phyloP scores from a whole-genome alignment of 1,140 invertebrate genomes.

The Drosophila tropicalis region DNA sequence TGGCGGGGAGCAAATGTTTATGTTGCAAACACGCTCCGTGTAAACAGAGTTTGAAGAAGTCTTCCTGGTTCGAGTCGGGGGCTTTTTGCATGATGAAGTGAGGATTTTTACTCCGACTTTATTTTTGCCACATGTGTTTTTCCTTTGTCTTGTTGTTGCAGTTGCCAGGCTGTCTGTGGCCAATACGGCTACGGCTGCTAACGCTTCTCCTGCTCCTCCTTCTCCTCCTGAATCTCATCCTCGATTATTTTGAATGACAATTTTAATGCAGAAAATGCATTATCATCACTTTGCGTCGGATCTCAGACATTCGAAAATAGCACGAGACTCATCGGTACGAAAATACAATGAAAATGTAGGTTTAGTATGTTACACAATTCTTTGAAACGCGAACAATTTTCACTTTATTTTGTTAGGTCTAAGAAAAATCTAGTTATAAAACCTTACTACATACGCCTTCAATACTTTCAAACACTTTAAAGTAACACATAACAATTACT shows the following conservation, averaged over 20 bases:
- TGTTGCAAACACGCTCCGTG: slow-evolving; percentile 73
- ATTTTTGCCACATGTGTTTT: slow-evolving; percentile 48
- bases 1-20: slow-evolving; percentile 59
- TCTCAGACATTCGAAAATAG: too few species aligned
- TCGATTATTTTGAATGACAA: slow-evolving; percentile 50
- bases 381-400: too few species aligned
- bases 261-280: slow-evolving; percentile 45
- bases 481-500: too few species aligned
- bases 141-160: slow-evolving; percentile 39
- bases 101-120: slow-evolving; percentile 48
- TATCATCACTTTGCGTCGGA: too few species aligned
- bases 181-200: slow-evolving; percentile 4
- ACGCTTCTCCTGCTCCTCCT: not conserved
- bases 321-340: too few species aligned
- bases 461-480: too few species aligned
- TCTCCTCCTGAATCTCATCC: not conserved
- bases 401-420: too few species aligned
- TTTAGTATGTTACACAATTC: too few species aligned
- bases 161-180: slow-evolving; percentile 58
- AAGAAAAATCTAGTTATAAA: too few species aligned
- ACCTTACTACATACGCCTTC: too few species aligned
- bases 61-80: slow-evolving; percentile 53
- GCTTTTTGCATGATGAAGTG: slow-evolving; percentile 44
- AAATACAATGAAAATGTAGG: too few species aligned
- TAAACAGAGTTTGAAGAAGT: slow-evolving; percentile 51